Evolutionary conservation across 2,113 vertebrate genomes (phyloP), one percentile per base, ranked within the genome.

Genomic region (Progne subis): DNA sequence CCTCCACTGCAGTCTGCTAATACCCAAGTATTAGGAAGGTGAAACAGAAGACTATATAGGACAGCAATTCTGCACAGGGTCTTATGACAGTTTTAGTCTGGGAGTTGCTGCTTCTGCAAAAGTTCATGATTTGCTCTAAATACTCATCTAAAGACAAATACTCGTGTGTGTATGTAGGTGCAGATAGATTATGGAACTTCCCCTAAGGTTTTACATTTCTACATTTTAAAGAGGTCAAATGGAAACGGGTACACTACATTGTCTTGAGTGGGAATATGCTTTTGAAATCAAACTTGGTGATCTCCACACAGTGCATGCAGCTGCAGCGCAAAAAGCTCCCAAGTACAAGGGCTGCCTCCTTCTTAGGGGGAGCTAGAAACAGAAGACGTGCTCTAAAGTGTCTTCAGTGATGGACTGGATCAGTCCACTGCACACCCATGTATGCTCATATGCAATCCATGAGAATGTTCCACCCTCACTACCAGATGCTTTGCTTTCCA

Each of bases 371-470:
- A 88, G 14, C 43, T 24, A 39, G 57, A 76, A 43, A 59, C 3
- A 16, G 39, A 25, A 87, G 43, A 78, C 5, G 17, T 1, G 1
- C 37, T 61, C 41, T 46, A 44, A 55, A 91, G 43, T 1, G 1
- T 32, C 34, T 78, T 60, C 61, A 19, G 34, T 16, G 29, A 4
- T 2, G 23, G 23, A 29, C 28, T 47, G 28, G 17, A 26, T 29
- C 19, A 24, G 25, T 17, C 31, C 52, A 39, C 39, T 3, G 3
- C 28, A 43, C 59, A 59, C 24, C 24, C 6, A 53, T n/a, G 18
- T 50, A 52, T 0, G 1, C 49, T 44, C 19, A 11, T 21, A 43
- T 3, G 14, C 14, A 52, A 68, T 26, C 28, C 10, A 4, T 0
- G 14, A 63, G 20, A 68, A 50, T 5, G 6, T 0, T 46, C 57